phyloP scores from a whole-genome alignment of 2,113 vertebrate species.

The Psilopsiagon aymara region DNA sequence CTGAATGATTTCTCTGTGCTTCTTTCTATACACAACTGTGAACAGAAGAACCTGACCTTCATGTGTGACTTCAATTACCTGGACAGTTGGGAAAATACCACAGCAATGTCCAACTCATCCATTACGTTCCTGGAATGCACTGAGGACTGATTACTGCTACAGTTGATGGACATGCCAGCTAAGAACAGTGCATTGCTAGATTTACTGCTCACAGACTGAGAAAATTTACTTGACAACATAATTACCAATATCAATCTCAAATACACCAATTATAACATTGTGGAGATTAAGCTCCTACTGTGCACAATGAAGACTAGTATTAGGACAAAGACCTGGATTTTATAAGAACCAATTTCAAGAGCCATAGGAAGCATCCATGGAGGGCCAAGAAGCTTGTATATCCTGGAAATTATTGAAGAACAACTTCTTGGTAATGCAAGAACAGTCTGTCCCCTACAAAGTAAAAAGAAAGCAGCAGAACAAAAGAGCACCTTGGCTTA shows the following conservation, averaged over 20 bases:
- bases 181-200: background rate
- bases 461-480: background rate
- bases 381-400: background rate
- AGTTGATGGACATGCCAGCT: background rate
- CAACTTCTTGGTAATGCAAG: background rate
- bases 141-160: background rate
- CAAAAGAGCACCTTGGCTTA: background rate
- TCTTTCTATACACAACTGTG: background rate
- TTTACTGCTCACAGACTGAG: background rate
- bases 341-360: background rate
- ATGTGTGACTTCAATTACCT: background rate
- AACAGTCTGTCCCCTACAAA: background rate
- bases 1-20: background rate
- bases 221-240: background rate
- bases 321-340: background rate
- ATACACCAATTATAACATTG: background rate
- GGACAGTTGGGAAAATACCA: background rate
- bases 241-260: background rate
- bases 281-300: background rate
- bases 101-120: fast-evolving
- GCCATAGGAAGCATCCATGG: background rate
- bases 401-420: background rate
- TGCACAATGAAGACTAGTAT: background rate
- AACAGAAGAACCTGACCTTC: background rate
- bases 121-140: background rate